Evolutionary conservation across 2,888 invertebrate genomes (phyloP).

Genomic region (Phania funesta): DNA sequence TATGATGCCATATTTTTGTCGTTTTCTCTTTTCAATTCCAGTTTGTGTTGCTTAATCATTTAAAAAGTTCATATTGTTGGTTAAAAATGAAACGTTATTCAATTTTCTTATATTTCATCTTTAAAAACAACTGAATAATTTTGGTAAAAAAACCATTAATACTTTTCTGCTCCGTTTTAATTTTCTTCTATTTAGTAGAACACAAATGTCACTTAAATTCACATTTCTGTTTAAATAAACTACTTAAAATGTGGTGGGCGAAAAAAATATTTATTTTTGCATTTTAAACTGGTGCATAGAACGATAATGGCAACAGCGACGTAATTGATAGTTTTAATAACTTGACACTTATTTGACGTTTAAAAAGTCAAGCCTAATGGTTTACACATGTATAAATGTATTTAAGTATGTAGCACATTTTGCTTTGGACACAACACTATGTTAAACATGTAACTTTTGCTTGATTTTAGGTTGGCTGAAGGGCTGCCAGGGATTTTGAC

Average conservation of each 20-base stretch:
- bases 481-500: neutral
- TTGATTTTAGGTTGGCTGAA: neutral
- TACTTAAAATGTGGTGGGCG: neutral
- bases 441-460: slow-evolving; percentile 21
- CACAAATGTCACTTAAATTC: slow-evolving; percentile 43
- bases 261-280: slow-evolving; percentile 9
- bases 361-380: slow-evolving; percentile 61
- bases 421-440: slow-evolving; percentile 5
- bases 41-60: slow-evolving; percentile 13
- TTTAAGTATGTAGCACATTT: slow-evolving; percentile 2
- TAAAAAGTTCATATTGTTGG: slow-evolving; percentile 33
- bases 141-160: slow-evolving; percentile 11
- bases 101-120: neutral
- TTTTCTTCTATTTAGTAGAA: slow-evolving; percentile 11
- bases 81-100: neutral
- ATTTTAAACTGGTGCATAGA: neutral
- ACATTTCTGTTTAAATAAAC: slow-evolving; percentile 5
- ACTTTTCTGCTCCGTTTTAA: slow-evolving; percentile 10
- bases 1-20: slow-evolving; percentile 67
- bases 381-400: neutral
- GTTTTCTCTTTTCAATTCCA: neutral
- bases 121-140: neutral
- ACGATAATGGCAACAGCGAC: neutral
- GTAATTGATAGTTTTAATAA: slow-evolving; percentile 49
- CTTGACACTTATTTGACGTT: slow-evolving; percentile 64